Base-by-base conservation (phyloP, 2,113 vertebrate genomes). In the Suncus etruscus region DNA sequence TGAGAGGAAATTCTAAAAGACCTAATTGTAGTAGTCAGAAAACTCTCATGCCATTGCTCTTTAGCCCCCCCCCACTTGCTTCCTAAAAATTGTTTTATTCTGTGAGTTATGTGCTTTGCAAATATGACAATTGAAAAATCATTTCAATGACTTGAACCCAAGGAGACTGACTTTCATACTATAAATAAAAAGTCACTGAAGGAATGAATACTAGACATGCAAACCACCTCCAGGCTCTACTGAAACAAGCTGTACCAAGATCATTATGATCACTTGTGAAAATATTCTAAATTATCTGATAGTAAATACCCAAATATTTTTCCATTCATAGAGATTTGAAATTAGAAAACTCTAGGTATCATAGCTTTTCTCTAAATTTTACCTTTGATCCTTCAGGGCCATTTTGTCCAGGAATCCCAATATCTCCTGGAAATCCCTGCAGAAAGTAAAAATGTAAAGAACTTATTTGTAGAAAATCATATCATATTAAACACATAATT, bases 381-480 rank as follows among this genome's bases (percentile, higher is more conserved):
- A 99, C 99, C 99, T 99, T 99, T 95, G 97, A 98, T 97, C 99
- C 99, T 95, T 98, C 98, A 72, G 98, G 98, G 87, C 99, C 99
- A 39, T 99, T 99, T 22, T 98, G 98, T 83, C 99, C 99, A 94
- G 99, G 99, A 80, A 98, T 87, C 50, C 99, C 99, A 96, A 99
- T 99, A 96, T 99, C 99, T 92, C 99, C 99, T 77, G 99, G 99
- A 98, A 99, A 99, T 65, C 99, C 99, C 99, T 99, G 94, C 73
- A 89, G 81, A 77, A 97, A 89, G 87, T 31, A 92, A 91, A 93
- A 92, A 87, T 45, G 3, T 73, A 92, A 11, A 84, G 14, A 78
- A 45, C 90, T 96, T 94, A 94, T 86, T 24, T 22, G 61, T 1
- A 77, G 65, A 0, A 74, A 93, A 51, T 89, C 69, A 89, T 12